Base-by-base conservation (phyloP, 2,888 invertebrate species). In the Coleophora flavipennella region DNA sequence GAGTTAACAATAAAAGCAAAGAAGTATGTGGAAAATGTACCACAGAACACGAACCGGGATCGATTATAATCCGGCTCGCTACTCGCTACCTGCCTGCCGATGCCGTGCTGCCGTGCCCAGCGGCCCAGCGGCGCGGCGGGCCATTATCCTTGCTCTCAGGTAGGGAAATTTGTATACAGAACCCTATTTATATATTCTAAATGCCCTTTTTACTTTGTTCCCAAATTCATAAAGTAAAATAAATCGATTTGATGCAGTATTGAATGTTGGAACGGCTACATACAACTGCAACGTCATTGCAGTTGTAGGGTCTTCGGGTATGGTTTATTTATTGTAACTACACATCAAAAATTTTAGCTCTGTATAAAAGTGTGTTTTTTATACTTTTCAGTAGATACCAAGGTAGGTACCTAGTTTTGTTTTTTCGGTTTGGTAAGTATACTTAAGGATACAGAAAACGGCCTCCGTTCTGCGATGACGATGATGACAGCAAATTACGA, bases 61-160 rank as follows among this genome's bases (percentile, higher is more conserved):
- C 66, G 63, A 73, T 70, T 70, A 67, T 67, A 71, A 69, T 67
- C 63, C 65, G 62, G 62, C 60, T 63, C 59, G 59, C 74, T 78
- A 74, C 78, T 78, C 77, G 79, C 71, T 20, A 3, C 14, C 34
- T 13, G 29, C 29, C 34, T 34, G 57, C n/a, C n/a, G n/a, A n/a
- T n/a, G n/a, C n/a, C n/a, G n/a, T n/a, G n/a, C n/a, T n/a, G n/a
- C n/a, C n/a, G n/a, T n/a, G n/a, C 57, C 53, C n/a, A n/a, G n/a
- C n/a, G n/a, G n/a, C n/a, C n/a, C n/a, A n/a, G n/a, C n/a, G n/a
- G 59, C 57, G 62, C 64, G 57, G 63, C 66, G 58, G 59, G 51
- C 55, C 53, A 64, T 72, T 71, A 77, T 71, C 68, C 66, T 53
- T 56, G 50, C 57, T 51, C 58, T 54, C 78, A 80, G 79, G 80